phyloP scores from a whole-genome alignment of 2,113 vertebrate genomes.

The Oryzias melastigma region DNA sequence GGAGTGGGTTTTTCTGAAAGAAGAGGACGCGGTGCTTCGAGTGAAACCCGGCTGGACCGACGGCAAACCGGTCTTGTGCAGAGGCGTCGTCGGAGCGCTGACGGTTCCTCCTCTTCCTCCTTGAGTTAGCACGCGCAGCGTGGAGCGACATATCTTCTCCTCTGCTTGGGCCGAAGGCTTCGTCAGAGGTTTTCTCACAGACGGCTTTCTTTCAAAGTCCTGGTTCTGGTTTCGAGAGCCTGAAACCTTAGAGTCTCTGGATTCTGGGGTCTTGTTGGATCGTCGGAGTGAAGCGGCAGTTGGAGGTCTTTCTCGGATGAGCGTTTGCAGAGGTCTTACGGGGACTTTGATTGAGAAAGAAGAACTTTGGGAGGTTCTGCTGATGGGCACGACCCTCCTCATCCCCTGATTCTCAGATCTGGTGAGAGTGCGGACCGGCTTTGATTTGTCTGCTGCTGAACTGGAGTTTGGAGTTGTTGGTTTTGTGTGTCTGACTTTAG shows the following conservation, averaged over 20 bases:
- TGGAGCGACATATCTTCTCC: slow-evolving; percentile 83
- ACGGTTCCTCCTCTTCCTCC: slow-evolving; percentile 21
- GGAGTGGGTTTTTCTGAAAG: slow-evolving; percentile 76
- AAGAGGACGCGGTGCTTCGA: slow-evolving; percentile 85
- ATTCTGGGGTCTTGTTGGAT: slow-evolving; percentile 7
- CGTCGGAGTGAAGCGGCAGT: slow-evolving; percentile 22
- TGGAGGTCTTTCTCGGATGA: slow-evolving; percentile 1
- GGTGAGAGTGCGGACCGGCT: slow-evolving; percentile 78
- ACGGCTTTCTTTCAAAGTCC: slow-evolving; percentile 36
- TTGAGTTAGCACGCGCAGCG: slow-evolving; percentile 55
- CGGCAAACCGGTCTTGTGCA: slow-evolving; percentile 48
- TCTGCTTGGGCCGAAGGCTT: slow-evolving; percentile 71
- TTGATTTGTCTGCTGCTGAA: slow-evolving; percentile 22
- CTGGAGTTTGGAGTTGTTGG: slow-evolving; percentile 24
- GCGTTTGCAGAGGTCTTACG: slow-evolving; percentile 20
- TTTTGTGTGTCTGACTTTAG: slow-evolving; percentile 44
- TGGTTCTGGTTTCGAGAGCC: slow-evolving; percentile 68
- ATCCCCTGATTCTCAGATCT: slow-evolving; percentile 81
- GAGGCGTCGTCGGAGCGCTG: slow-evolving; percentile 47
- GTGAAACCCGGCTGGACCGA: slow-evolving; percentile 78
- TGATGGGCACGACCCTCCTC: slow-evolving; percentile 87
- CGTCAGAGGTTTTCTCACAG: slow-evolving; percentile 70
- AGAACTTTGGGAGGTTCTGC: slow-evolving; percentile 58
- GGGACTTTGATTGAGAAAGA: slow-evolving; percentile 53
- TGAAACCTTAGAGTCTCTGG: slow-evolving; percentile 47